phyloP scores from a whole-genome alignment of 1,140 invertebrate genomes.

The Phocides pigmalion region DNA sequence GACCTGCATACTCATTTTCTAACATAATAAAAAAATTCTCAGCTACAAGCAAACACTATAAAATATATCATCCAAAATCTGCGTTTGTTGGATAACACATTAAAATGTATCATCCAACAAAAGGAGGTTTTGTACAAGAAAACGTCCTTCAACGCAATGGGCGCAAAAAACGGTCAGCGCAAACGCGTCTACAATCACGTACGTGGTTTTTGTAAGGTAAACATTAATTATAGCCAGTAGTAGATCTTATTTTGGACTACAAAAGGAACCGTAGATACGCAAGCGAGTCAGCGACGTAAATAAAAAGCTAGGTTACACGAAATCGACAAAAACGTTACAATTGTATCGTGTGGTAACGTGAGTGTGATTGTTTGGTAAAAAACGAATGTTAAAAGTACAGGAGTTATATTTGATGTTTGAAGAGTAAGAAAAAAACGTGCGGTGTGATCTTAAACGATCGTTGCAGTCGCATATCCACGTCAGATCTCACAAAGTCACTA shows the following conservation, averaged over 20 bases:
- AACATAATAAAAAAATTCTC: too few species aligned
- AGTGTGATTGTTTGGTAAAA: background rate
- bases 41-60: too few species aligned
- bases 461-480: too few species aligned
- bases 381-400: background rate
- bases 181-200: slow-evolving; percentile 34
- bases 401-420: too few species aligned
- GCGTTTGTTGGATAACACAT: too few species aligned
- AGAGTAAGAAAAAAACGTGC: too few species aligned
- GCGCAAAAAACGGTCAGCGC: slow-evolving; percentile 34
- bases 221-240: slow-evolving; percentile 33
- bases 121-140: background rate
- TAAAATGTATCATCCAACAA: background rate
- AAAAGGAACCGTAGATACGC: slow-evolving; percentile 33
- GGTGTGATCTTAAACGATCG: too few species aligned
- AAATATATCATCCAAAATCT: too few species aligned
- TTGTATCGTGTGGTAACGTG: too few species aligned
- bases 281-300: slow-evolving; percentile 9
- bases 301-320: slow-evolving; percentile 19
- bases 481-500: too few species aligned
- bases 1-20: too few species aligned
- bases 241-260: slow-evolving; percentile 33
- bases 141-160: slow-evolving; percentile 35
- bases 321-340: slow-evolving; percentile 6
- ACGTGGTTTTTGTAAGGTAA: slow-evolving; percentile 39